Evolutionary conservation across 2,113 vertebrate genomes (phyloP).

Genomic region (Cacatua alba): DNA sequence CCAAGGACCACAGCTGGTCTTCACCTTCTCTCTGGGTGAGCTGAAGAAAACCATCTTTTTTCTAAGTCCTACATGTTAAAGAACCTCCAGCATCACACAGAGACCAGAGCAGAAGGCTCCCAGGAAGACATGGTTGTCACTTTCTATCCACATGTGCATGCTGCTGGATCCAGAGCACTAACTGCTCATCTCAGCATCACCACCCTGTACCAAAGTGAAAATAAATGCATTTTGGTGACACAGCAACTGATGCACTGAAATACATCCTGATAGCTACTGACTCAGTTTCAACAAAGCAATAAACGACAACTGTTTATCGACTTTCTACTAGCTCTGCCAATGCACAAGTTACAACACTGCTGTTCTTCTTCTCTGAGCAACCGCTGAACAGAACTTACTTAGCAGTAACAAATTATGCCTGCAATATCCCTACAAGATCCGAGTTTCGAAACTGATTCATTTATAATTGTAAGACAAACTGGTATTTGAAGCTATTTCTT

Average conservation of each 20-base stretch:
- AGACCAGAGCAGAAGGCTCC: not conserved
- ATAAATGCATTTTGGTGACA: not conserved
- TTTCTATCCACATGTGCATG: not conserved
- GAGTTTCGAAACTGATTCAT: not conserved
- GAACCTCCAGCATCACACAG: not conserved
- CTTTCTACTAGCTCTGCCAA: slow-evolving; percentile 7
- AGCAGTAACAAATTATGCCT: not conserved
- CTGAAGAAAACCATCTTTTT: not conserved
- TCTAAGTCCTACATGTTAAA: not conserved
- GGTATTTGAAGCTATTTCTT: not conserved
- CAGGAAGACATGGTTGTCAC: not conserved
- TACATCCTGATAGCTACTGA: not conserved
- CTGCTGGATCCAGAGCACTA: not conserved
- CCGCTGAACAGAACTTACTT: not conserved
- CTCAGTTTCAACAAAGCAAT: slow-evolving; percentile 25
- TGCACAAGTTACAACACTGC: not conserved
- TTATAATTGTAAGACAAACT: not conserved
- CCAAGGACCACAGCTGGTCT: not conserved
- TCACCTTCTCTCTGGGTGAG: not conserved
- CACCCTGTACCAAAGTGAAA: not conserved
- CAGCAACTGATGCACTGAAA: not conserved
- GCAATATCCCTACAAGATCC: not conserved
- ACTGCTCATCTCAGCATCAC: not conserved
- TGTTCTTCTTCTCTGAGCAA: not conserved
- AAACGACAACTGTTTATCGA: slow-evolving; percentile 35